Base-by-base conservation (phyloP, 2,797 vertebrate genomes). In the Parotocinclus haroldoi region DNA sequence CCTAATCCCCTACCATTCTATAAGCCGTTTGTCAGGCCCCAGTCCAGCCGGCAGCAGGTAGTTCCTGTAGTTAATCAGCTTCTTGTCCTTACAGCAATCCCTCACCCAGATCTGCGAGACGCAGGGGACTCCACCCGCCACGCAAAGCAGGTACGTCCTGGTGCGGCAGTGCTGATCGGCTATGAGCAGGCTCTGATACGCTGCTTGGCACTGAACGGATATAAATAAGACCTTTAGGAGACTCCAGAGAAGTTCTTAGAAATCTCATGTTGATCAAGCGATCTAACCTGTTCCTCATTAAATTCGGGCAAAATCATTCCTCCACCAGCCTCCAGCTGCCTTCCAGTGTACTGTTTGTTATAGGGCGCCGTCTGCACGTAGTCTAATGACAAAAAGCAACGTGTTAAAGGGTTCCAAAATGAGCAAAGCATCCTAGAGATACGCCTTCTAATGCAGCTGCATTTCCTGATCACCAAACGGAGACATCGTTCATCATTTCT, bases 81-180 rank as follows among this genome's bases (percentile, higher is more conserved):
- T 92, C 84, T 96, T 95, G 46, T 95, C 92, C 17, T 92, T 93
- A 86, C 96, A 98, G 76, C 95, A 96, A 70, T 99, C 95, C n/a
- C 93, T 85, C 69, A 99, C 95, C 97, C 97, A 99, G 52, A 96
- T 78, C 55, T 98, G 92, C 10, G 96, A 99, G 18, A 99, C 95
- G 40, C 96, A 98, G 0, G 96, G 95, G 55, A 98, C 93, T 0
- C 96, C 96, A 68, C 94, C 93, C 74, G 95, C 95, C 88, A 99
- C 80, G 81, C 96, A 98, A 86, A 96, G 88, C 82, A 99, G 82
- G 81, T 96, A 99, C 75, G 94, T 95, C 81, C 89, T 92, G 58
- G 93, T 98, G 10, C 91, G 93, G 79, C 96, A 98, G 19, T 96
- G 96, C 82, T 95, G 94, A 84, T 99, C 96, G 0, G 96, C 93